These are phyloP conservation scores for Therioaphis trifolii DNA, from an alignment of 2,888 invertebrate genomes.

Conservation along the genomic window DNA sequence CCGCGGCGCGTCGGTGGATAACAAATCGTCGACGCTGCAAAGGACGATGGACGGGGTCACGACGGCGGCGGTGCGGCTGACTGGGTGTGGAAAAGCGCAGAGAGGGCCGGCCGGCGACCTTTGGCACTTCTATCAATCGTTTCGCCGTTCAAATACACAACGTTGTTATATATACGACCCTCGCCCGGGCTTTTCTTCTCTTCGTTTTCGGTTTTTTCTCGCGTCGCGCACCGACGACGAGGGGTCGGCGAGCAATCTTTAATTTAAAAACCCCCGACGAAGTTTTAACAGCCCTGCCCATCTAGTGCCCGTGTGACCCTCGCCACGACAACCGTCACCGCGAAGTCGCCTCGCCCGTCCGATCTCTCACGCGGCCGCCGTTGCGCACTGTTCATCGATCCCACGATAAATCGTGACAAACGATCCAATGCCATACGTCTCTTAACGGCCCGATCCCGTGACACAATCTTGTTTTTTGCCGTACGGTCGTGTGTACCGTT, in stretches of 20 bases:
- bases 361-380: neutral
- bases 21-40: constrained; percentile 18
- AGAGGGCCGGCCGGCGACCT: constrained; percentile 3
- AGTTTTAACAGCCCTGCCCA: constrained; percentile 40
- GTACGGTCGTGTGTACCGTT: constrained; percentile 16
- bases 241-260: neutral
- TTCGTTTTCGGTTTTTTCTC: neutral
- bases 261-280: constrained; percentile 23
- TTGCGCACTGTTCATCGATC: constrained; percentile 13
- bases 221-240: neutral
- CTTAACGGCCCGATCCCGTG: constrained; percentile 18
- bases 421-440: constrained; percentile 2
- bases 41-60: neutral
- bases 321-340: too few species aligned
- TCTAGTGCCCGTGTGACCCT: too few species aligned
- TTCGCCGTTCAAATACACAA: constrained; percentile 1
- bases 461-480: constrained; percentile 35
- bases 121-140: constrained; percentile 48
- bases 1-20: constrained; percentile 12
- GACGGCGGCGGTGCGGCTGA: too few species aligned
- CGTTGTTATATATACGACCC: neutral
- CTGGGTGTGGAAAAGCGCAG: too few species aligned
- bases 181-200: constrained; percentile 10
- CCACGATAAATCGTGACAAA: constrained; percentile 52
- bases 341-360: neutral